A percentile compares a stretch with the other conserved stretches of the same genome.
Evolutionary conservation across 2,888 invertebrate species (phyloP).

Genomic region (Corbicula japonica): DNA sequence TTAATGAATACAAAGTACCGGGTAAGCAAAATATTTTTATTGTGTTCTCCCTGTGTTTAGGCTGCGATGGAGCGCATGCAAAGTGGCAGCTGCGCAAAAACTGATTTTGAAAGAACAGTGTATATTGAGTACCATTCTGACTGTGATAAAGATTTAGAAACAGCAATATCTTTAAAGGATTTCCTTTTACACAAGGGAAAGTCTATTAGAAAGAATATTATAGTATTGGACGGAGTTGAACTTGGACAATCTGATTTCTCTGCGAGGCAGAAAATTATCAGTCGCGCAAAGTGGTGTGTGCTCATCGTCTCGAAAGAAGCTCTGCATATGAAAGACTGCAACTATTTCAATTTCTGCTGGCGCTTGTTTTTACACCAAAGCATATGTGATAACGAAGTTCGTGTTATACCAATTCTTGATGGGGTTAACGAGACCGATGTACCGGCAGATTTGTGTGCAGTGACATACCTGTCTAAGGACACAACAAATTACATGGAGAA

Average conservation of each 20-base stretch:
- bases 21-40: too few relatives aligned
- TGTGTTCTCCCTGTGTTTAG: too few relatives aligned
- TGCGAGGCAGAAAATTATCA: background rate
- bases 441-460: conserved; percentile 19
- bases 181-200: background rate
- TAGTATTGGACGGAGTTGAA: background rate
- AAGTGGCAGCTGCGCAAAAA: too few relatives aligned
- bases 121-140: conserved; percentile 12
- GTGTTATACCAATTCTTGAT: conserved; percentile 35
- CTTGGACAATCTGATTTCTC: background rate
- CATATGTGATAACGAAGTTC: conserved; percentile 10
- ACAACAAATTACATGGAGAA: conserved; percentile 26
- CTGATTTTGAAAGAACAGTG: conserved; percentile 3
- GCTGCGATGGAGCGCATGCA: too few relatives aligned
- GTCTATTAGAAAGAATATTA: conserved; percentile 1
- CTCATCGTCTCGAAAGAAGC: conserved; percentile 17
- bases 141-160: conserved; percentile 10
- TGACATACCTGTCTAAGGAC: conserved; percentile 20
- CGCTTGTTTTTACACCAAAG: conserved; percentile 22
- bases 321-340: conserved; percentile 1
- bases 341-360: background rate
- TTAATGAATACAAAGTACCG: too few relatives aligned
- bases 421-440: conserved; percentile 15
- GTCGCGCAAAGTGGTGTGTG: conserved; percentile 16
- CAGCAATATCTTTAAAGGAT: conserved; percentile 6